Evolutionary conservation across 2,888 invertebrate species (phyloP).

Genomic region (Leptinotarsa peninsularis): DNA sequence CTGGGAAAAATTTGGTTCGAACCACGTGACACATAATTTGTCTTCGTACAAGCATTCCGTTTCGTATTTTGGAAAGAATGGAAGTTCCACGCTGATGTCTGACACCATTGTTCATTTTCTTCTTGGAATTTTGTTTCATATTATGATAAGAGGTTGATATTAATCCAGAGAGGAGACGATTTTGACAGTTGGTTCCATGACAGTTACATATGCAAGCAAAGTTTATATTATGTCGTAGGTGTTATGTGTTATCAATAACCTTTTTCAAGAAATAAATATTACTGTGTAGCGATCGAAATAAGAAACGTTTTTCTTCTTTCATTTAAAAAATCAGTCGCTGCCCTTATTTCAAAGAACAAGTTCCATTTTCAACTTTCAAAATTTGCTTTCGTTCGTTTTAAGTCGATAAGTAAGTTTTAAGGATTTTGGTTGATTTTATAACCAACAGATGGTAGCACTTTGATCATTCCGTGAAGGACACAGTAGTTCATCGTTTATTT

Average conservation of each 20-base stretch:
- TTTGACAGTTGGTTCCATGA: constrained; percentile 27
- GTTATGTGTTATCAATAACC: neutral
- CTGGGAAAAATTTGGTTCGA: constrained; percentile 71
- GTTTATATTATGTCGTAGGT: neutral
- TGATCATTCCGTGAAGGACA: neutral
- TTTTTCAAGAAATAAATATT: too few relatives aligned
- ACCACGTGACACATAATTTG: constrained; percentile 67
- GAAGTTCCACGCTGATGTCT: constrained; percentile 52
- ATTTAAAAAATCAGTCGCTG: too few relatives aligned
- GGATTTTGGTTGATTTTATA: neutral
- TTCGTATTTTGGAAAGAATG: constrained; percentile 64
- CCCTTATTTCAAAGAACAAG: neutral
- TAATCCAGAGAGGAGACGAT: constrained; percentile 3
- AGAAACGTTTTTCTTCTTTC: too few relatives aligned
- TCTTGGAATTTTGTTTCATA: constrained; percentile 37
- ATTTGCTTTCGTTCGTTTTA: neutral
- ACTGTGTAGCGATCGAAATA: too few relatives aligned
- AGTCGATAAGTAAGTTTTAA: neutral
- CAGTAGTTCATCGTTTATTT: neutral
- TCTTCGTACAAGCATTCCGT: constrained; percentile 55
- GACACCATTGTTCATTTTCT: constrained; percentile 49
- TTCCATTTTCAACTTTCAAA: neutral
- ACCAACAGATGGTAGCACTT: neutral
- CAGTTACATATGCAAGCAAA: neutral
- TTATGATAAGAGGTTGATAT: neutral